Conservation (phyloP, 2,888 invertebrate genomes). For the Leptothorax acervorum region DNA sequence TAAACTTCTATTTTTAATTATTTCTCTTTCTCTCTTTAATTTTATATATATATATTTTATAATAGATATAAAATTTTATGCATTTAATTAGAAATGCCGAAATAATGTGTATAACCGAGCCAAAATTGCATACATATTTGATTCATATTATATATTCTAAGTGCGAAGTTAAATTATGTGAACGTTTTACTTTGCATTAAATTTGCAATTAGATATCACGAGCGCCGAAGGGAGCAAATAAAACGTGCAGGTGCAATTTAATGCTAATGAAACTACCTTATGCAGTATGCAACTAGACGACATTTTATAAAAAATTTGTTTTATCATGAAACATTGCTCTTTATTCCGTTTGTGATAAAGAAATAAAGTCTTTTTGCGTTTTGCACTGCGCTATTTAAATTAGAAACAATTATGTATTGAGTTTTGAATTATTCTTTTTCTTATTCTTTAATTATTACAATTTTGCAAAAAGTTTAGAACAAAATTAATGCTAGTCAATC, state of each 20-base stretch:
- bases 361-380: background rate
- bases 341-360: background rate
- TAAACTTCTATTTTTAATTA: background rate
- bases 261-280: conserved; percentile 34
- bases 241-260: background rate
- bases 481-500: background rate
- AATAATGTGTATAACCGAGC: background rate
- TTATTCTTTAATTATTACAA: background rate
- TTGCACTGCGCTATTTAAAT: background rate
- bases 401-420: background rate
- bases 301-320: conserved; percentile 9
- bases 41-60: background rate
- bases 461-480: background rate
- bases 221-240: background rate
- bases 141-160: conserved; percentile 5
- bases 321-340: background rate
- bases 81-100: background rate
- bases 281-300: conserved; percentile 11
- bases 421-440: background rate
- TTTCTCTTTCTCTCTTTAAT: background rate
- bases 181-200: conserved; percentile 35
- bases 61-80: background rate
- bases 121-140: conserved; percentile 1
- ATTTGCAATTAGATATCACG: conserved; percentile 8
- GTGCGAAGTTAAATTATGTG: conserved; percentile 8